phyloP scores from a whole-genome alignment of 2,113 vertebrate genomes.

The Apodemus sylvaticus region DNA sequence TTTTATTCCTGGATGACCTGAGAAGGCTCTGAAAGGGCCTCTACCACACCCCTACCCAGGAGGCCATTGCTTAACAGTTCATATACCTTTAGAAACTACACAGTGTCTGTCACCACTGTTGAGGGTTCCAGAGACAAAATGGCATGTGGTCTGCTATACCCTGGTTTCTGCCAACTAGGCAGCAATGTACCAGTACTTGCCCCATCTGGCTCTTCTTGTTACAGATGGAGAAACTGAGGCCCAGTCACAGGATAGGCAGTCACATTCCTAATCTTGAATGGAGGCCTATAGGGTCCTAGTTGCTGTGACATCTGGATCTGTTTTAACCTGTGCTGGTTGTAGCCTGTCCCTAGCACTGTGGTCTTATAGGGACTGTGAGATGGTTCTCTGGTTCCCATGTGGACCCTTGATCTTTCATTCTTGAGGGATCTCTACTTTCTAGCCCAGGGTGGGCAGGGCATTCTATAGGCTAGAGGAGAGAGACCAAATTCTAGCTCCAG shows the following conservation, averaged over 20 bases:
- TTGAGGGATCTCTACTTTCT: background rate
- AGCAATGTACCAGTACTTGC: background rate
- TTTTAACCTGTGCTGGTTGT: background rate
- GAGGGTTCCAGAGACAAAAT: fast-evolving
- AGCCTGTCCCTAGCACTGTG: too few relatives aligned
- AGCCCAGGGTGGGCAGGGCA: background rate
- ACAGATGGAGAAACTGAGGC: background rate
- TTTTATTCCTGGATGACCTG: background rate
- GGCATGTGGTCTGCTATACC: background rate
- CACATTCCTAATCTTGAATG: background rate
- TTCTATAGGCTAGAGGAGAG: background rate
- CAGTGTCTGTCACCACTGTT: background rate
- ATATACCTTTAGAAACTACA: background rate
- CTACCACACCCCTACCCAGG: background rate
- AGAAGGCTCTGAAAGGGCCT: background rate
- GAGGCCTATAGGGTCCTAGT: background rate
- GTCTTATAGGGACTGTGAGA: background rate
- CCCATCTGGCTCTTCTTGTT: background rate
- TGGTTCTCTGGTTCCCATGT: background rate
- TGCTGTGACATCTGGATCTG: background rate
- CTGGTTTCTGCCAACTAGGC: background rate
- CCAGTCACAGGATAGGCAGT: background rate
- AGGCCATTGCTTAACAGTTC: background rate
- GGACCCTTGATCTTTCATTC: too few relatives aligned
- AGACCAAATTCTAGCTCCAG: background rate